These are phyloP conservation scores for Oceanodroma tethys DNA, from an alignment of 2,113 vertebrate genomes.

Conservation along the genomic window DNA sequence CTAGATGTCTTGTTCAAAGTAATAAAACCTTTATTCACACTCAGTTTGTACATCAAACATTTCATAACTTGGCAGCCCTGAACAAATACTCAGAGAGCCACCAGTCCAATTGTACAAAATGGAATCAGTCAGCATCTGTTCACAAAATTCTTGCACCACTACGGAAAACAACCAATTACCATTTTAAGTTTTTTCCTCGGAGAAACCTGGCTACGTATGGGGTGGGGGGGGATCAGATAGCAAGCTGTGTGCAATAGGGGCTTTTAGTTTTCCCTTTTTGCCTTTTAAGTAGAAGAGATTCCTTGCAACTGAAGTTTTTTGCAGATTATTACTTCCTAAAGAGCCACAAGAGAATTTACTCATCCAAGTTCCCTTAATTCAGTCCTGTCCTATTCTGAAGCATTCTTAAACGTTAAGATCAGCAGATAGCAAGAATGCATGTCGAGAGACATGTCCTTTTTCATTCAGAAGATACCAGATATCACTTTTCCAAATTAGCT, in stretches of 20 bases:
- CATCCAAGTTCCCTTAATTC: background rate
- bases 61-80: constrained; percentile 32
- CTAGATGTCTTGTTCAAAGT: background rate
- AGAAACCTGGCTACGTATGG: background rate
- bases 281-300: background rate
- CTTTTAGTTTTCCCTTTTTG: background rate
- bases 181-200: background rate
- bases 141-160: background rate
- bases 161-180: background rate
- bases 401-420: background rate
- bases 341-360: background rate
- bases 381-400: background rate
- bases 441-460: background rate
- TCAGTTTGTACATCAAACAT: constrained; percentile 4
- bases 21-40: constrained; percentile 43
- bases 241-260: background rate
- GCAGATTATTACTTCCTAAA: constrained; percentile 11
- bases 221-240: background rate
- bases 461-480: background rate
- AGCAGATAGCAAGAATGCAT: background rate
- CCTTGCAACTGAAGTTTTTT: background rate
- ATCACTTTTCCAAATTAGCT: background rate
- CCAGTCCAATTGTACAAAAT: background rate
- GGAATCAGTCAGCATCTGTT: background rate
- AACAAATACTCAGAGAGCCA: background rate